Conservation (phyloP, 2,888 invertebrate genomes). For the Ormyrus labotus region DNA sequence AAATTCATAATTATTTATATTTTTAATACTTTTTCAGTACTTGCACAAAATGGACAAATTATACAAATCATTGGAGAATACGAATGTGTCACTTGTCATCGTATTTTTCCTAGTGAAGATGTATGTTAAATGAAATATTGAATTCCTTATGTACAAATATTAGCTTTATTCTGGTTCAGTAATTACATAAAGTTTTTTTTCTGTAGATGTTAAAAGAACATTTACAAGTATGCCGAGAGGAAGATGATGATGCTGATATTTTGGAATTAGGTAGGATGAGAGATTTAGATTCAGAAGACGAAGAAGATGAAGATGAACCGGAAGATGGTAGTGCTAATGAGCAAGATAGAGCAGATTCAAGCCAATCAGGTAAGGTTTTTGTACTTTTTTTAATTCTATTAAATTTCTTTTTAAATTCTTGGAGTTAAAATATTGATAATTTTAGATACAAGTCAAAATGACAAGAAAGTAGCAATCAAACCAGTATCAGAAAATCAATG, state of each 20-base stretch:
- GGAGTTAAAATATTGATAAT: conserved; percentile 61
- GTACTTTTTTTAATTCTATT: not conserved
- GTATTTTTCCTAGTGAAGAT: conserved; percentile 69
- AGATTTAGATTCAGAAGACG: conserved; percentile 69
- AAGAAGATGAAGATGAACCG: conserved; percentile 66
- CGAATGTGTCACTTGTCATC: conserved; percentile 72
- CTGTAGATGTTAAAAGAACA: conserved; percentile 70
- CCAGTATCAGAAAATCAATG: conserved; percentile 75
- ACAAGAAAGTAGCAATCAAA: conserved; percentile 65
- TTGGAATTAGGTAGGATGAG: conserved; percentile 67
- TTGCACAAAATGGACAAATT: conserved; percentile 65
- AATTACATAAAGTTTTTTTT: not conserved
- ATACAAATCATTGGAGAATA: conserved; percentile 69
- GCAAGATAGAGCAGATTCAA: conserved; percentile 60
- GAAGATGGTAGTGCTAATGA: conserved; percentile 62
- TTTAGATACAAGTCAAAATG: too few species aligned
- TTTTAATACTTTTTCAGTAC: conserved; percentile 59
- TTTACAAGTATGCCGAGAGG: conserved; percentile 71
- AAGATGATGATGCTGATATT: conserved; percentile 68
- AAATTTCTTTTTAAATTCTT: conserved; percentile 52
- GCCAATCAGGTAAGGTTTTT: conserved; percentile 49
- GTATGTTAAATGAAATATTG: conserved; percentile 59
- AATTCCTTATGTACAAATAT: not conserved
- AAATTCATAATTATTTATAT: conserved; percentile 18
- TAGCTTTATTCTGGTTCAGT: not conserved